phyloP scores from a whole-genome alignment of 37 sponge, comb jelly and placozoan genomes.

The Eunapius fragilis region DNA sequence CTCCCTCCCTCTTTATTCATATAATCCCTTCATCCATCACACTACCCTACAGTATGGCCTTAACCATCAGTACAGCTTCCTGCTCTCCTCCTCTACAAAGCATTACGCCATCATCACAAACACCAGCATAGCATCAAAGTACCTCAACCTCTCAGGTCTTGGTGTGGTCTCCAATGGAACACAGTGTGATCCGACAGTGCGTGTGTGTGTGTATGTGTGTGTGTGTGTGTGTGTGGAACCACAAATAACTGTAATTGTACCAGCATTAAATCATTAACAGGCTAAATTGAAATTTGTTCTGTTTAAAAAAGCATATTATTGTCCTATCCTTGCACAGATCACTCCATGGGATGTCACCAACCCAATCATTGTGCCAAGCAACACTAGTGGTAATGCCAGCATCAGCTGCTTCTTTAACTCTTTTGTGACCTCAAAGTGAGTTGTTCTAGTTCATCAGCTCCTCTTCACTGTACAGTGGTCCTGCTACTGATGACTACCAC shows the following conservation, averaged over 20 bases:
- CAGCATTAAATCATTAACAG: too few species aligned
- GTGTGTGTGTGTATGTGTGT: background rate
- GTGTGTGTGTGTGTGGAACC: background rate
- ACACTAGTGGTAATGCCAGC: slow-evolving; percentile 10
- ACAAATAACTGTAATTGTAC: background rate
- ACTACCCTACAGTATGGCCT: background rate
- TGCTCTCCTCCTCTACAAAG: background rate
- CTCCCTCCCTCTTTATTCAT: too few species aligned
- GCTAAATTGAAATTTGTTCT: too few species aligned
- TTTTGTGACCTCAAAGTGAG: slow-evolving; percentile 61
- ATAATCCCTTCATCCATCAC: background rate
- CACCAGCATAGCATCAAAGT: background rate
- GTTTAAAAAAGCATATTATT: background rate
- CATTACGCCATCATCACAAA: background rate
- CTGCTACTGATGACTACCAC: too few species aligned
- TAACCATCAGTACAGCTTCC: background rate
- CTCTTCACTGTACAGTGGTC: too few species aligned
- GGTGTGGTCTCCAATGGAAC: slow-evolving; percentile 17
- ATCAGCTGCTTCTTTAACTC: slow-evolving; percentile 58
- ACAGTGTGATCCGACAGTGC: slow-evolving; percentile 11
- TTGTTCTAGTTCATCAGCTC: too few species aligned
- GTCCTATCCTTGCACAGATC: background rate
- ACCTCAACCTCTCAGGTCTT: background rate
- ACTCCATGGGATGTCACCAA: background rate
- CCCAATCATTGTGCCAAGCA: slow-evolving; percentile 10